A percentile compares a stretch with the other conserved stretches of the same genome.
phyloP scores from a whole-genome alignment of 2,888 invertebrate genomes.

The Stenotaenia linearis region DNA sequence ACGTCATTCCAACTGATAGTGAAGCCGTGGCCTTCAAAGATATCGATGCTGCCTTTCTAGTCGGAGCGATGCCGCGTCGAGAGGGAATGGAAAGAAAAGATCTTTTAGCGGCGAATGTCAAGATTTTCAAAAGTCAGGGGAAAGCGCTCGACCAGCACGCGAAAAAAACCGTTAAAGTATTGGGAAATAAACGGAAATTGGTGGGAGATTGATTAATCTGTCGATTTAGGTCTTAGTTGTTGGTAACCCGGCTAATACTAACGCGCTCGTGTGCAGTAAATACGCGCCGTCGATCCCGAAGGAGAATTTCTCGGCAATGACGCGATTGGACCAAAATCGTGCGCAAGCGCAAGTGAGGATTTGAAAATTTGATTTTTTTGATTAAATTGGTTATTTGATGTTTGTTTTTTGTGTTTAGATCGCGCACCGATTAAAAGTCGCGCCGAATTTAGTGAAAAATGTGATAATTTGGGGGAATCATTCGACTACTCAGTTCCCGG shows the following conservation, averaged over 20 bases:
- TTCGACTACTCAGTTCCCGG: slow-evolving; percentile 97
- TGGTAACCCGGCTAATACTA: slow-evolving; percentile 99
- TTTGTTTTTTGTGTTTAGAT: slow-evolving; percentile 43
- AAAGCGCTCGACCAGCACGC: slow-evolving; percentile 85
- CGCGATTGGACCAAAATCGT: slow-evolving; percentile 95
- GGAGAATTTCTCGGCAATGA: slow-evolving; percentile 96
- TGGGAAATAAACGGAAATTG: neutral
- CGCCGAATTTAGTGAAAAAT: slow-evolving; percentile 72
- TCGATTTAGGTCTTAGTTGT: slow-evolving; percentile 67
- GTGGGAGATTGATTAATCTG: neutral
- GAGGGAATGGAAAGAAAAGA: slow-evolving; percentile 99
- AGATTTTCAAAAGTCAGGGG: slow-evolving; percentile 93
- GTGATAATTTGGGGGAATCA: slow-evolving; percentile 99
- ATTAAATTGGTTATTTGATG: neutral
- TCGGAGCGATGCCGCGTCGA: slow-evolving; percentile 96
- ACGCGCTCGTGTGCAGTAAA: slow-evolving; percentile 89
- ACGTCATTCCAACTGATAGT: slow-evolving; percentile 78
- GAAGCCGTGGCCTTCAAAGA: slow-evolving; percentile 90
- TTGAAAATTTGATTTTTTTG: neutral
- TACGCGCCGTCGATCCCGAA: slow-evolving; percentile 94
- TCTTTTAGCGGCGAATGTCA: slow-evolving; percentile 91
- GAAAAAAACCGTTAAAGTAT: slow-evolving; percentile 83
- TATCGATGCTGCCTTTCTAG: slow-evolving; percentile 91
- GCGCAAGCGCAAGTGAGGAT: slow-evolving; percentile 71
- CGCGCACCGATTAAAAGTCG: slow-evolving; percentile 49